Evolutionary conservation across 2,797 vertebrate species (phyloP), one percentile per base, ranked within the genome.

Genomic region (Protosalanx chinensis): DNA sequence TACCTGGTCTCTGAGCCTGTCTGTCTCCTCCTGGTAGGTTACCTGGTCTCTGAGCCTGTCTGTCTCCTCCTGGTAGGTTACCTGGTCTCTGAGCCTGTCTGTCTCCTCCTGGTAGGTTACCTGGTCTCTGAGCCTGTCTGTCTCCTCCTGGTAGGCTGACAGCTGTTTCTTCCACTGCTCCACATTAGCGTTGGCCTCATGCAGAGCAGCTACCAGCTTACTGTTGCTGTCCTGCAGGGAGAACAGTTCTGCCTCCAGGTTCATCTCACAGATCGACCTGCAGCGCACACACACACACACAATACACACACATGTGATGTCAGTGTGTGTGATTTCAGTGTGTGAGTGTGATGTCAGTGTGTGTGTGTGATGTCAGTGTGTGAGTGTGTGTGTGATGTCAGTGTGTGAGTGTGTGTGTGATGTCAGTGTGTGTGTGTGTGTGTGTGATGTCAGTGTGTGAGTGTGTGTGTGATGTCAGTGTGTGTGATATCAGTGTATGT

Each of bases 141-240:
- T 96, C 88, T 98, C 97, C 46, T 93, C 95, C 75, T 96, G 96
- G 70, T 98, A 98, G 0, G 93, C 94, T 0, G 84, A 82, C 85
- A 99, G 91, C 93, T 99, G 97, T 82, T 96, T 96, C 89, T 98
- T 97, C 97, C 97, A 98, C 86, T 98, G 95, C 70, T 96, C 94
- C 59, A 98, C 96, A 0, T 93, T 97, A 35, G 94, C 90, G 0
- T 98, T 98, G 61, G 97, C 96, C 78, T 98, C 97, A 0, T 95
- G 95, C 67, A 99, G 84, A 0, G 97, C 97, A 0, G 95, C 93
- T 78, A 96, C 95, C 72, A 99, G 85, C 80, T 95, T 96, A 72
- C 88, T 87, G 86, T 99, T 99, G 88, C 94, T 98, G 93, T 99
- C 96, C 91, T 99, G 97, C 67, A 99, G 92, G 10, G 94, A 96